These are phyloP conservation scores for Drosophila antonietae DNA, from an alignment of 2,888 invertebrate species.

Conservation along the genomic window DNA sequence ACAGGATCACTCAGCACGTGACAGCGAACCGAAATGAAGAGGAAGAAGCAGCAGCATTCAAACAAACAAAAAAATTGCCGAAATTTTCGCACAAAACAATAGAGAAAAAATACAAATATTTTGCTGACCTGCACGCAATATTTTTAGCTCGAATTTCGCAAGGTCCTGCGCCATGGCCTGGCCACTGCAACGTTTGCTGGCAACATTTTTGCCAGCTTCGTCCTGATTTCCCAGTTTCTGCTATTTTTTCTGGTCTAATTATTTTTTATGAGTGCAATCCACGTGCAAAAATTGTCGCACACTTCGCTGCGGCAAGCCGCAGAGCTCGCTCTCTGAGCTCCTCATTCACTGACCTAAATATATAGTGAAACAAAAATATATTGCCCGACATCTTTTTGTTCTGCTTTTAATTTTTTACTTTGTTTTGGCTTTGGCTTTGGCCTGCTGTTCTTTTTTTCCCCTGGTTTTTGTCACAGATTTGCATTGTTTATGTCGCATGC, in stretches of 20 bases:
- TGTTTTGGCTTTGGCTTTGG: conserved; percentile 38
- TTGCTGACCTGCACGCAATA: conserved; percentile 31
- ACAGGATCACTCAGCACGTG: conserved; percentile 64
- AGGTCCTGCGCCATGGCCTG: conserved; percentile 41
- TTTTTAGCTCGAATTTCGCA: conserved; percentile 68
- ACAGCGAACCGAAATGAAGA: conserved; percentile 45
- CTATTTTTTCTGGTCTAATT: conserved; percentile 83
- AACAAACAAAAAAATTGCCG: conserved; percentile 24
- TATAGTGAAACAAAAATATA: conserved; percentile 6
- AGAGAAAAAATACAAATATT: conserved; percentile 8
- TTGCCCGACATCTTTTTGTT: conserved; percentile 39
- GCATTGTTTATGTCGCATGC: conserved; percentile 36
- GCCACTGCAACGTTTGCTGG: not conserved
- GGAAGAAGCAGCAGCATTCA: conserved; percentile 10
- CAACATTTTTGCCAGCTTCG: conserved; percentile 5
- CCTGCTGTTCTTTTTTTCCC: conserved; percentile 46
- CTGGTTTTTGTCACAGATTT: conserved; percentile 18
- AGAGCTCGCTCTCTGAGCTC: conserved; percentile 21
- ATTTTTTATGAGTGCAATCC: conserved; percentile 81
- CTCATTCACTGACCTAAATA: conserved; percentile 19
- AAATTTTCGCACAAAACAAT: conserved; percentile 16
- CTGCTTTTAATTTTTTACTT: conserved; percentile 56
- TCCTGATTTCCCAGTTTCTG: conserved; percentile 37
- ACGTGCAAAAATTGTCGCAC: conserved; percentile 75
- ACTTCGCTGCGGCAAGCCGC: conserved; percentile 73